Conservation (phyloP, 2,113 vertebrate genomes). For the Pongo abelii region DNA sequence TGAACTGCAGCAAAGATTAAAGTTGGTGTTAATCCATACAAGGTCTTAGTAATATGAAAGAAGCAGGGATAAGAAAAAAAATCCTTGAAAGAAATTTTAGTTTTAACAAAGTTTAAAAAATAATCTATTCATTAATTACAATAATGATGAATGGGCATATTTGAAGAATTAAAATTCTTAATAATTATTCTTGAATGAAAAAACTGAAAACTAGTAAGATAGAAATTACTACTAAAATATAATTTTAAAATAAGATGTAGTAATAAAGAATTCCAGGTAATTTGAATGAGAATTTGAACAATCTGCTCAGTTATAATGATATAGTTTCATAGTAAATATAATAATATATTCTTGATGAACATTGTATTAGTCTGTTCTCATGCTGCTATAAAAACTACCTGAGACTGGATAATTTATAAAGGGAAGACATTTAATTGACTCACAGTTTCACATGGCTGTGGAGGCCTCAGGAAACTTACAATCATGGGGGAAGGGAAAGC, state of each 20-base stretch:
- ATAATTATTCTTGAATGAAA: not conserved
- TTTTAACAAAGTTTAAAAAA: not conserved
- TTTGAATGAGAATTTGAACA: not conserved
- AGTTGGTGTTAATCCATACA: not conserved
- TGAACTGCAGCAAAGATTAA: constrained; percentile 16
- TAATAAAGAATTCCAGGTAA: not conserved
- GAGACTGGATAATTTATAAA: too few relatives aligned
- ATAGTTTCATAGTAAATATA: not conserved
- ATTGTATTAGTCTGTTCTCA: too few relatives aligned
- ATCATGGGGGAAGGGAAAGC: too few relatives aligned
- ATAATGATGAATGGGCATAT: not conserved
- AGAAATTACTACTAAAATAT: not conserved
- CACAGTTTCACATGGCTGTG: too few relatives aligned
- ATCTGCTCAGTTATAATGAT: not conserved
- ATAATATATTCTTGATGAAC: not conserved
- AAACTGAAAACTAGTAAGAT: not conserved
- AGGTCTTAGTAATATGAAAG: not conserved
- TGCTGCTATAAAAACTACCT: too few relatives aligned
- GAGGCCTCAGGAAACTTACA: too few relatives aligned
- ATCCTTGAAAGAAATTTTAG: not conserved
- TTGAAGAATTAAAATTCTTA: not conserved
- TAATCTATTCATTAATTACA: not conserved
- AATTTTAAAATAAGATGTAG: not conserved
- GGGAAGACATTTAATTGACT: too few relatives aligned
- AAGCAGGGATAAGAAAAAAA: not conserved